Evolutionary conservation across 2,113 vertebrate species (phyloP), one percentile per base, ranked within the genome.

Genomic region (Myrmophylax atrothorax): DNA sequence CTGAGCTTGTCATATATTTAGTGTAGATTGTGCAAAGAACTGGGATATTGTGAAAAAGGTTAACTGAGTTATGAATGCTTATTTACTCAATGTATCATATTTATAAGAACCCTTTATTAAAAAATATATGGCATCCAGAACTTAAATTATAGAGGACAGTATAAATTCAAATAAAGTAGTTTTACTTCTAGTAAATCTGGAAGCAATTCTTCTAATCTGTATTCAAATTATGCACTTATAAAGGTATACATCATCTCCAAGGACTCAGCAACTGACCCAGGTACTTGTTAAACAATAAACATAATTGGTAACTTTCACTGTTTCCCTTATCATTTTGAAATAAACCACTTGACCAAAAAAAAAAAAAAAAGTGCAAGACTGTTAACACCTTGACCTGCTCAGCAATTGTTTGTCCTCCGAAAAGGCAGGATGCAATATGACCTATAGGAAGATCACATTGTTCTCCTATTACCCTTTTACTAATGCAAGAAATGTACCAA

Each of bases 401-500:
- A 75, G 55, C 79, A 90, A 79, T 38, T 78, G 33, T 77, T 84
- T 89, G 74, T 66, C 60, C 73, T 93, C 53, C 50, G 55, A 95
- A 14, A 94, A 85, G 40, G 70, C 91, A 81, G 56, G 20, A 72
- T 78, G 44, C 12, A 94, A 18, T 29, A 55, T 18, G 50, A 94
- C 70, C 60, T 67, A 12, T 18, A 3, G 1, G 40, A 91, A 80
- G 63, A 92, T 85, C 60, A 40, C 25, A 60, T 26, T 23, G 26
- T 42, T 84, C 68, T 93, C 29, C 47, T 80, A 33, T 83, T 40
- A 40, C 35, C 56, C 29, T 83, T 69, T 96, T 91, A 80, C 72
- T 26, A 60, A 94, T 93, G 86, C 68, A 90, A 84, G 69, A 60
- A 70, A 60, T 29, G 73, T 92, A 84, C 90, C 74, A 74, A 95